phyloP scores from a whole-genome alignment of 2,888 invertebrate species.

The Petrolisthes manimaculis region DNA sequence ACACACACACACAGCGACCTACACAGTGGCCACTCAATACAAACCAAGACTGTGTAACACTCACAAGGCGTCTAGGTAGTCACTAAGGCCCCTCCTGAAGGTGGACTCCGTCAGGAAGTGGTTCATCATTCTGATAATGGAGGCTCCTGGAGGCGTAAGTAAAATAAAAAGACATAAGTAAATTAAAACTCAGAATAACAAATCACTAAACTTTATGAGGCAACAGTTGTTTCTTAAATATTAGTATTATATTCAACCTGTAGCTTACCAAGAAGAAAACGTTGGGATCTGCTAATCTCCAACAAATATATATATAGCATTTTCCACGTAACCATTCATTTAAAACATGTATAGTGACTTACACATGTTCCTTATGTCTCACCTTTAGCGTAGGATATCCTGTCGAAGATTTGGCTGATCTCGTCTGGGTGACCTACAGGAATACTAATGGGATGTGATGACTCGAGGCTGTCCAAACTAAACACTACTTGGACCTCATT shows the following conservation, averaged over 20 bases:
- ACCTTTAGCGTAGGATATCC: slow-evolving; percentile 92
- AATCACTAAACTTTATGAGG: background rate
- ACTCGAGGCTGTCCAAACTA: slow-evolving; percentile 82
- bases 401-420: slow-evolving; percentile 88
- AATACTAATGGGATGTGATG: slow-evolving; percentile 87
- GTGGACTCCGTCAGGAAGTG: slow-evolving; percentile 84
- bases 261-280: no score
- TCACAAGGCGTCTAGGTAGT: slow-evolving; percentile 75
- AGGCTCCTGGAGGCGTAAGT: background rate
- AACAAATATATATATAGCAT: no score
- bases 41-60: background rate
- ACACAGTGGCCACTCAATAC: background rate
- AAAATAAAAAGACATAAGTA: background rate
- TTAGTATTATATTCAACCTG: background rate
- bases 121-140: slow-evolving; percentile 90
- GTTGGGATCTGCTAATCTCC: no score
- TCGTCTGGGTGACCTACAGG: slow-evolving; percentile 89
- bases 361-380: background rate
- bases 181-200: no score
- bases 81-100: slow-evolving; percentile 79
- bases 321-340: no score
- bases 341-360: no score
- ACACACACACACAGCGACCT: background rate
- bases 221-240: background rate
- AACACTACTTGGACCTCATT: slow-evolving; percentile 84